Percentiles rank a stretch among this genome's conserved stretches.
Conservation (phyloP, 2,888 invertebrate genomes). For the Drosophila austrosaltans region DNA sequence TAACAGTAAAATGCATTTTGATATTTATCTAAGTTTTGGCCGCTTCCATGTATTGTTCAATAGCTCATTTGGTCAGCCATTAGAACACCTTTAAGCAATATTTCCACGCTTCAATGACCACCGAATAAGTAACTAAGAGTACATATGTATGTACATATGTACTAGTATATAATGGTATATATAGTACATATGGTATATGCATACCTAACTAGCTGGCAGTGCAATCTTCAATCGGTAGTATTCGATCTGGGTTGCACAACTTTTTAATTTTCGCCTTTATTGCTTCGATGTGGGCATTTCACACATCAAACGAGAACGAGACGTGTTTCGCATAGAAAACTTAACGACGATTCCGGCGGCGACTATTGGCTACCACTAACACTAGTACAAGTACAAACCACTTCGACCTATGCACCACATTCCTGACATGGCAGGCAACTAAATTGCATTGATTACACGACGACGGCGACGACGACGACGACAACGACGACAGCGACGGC, state of each 20-base stretch:
- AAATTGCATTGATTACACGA: slow-evolving; percentile 73
- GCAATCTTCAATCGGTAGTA: slow-evolving; percentile 65
- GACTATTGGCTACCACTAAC: slow-evolving; percentile 2
- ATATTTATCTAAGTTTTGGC: slow-evolving; percentile 31
- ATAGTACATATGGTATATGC: slow-evolving; percentile 6
- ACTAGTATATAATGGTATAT: not conserved
- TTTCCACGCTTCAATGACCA: slow-evolving; percentile 62
- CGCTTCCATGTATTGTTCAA: slow-evolving; percentile 51
- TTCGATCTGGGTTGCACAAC: slow-evolving; percentile 56
- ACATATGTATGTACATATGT: not conserved
- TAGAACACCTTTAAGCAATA: slow-evolving; percentile 72
- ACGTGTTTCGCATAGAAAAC: slow-evolving; percentile 50
- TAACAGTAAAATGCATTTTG: slow-evolving; percentile 32
- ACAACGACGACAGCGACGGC: slow-evolving; percentile 22
- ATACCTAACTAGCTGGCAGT: slow-evolving; percentile 38
- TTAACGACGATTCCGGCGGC: slow-evolving; percentile 8
- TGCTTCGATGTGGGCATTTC: slow-evolving; percentile 16
- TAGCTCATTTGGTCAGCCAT: slow-evolving; percentile 68
- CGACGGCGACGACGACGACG: slow-evolving; percentile 2
- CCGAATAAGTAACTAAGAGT: slow-evolving; percentile 14
- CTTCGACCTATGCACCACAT: slow-evolving; percentile 68
- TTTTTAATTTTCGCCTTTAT: slow-evolving; percentile 25
- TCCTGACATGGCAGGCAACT: slow-evolving; percentile 66
- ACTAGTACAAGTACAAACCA: slow-evolving; percentile 11
- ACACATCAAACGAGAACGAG: slow-evolving; percentile 31